Evolutionary conservation across 1,140 invertebrate species (phyloP).

Genomic region (Drosophila tani): DNA sequence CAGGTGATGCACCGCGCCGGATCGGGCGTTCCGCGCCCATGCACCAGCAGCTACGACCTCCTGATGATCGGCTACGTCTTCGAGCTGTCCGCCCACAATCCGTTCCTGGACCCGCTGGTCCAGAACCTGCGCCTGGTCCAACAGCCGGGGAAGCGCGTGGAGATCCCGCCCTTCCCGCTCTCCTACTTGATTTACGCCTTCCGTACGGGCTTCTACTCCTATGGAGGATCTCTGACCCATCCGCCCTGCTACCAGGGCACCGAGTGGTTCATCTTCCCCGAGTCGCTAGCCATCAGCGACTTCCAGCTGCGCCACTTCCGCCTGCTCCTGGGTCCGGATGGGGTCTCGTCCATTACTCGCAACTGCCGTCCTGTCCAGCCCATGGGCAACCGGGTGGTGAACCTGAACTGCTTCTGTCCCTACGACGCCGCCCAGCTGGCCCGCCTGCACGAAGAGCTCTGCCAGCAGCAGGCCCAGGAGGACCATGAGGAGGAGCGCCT

Average conservation of each 20-base stretch:
- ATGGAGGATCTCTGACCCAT: conserved; percentile 93
- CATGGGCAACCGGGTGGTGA: conserved; percentile 76
- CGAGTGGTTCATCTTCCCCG: conserved; percentile 93
- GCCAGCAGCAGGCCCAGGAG: conserved; percentile 33
- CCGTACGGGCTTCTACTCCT: conserved; percentile 88
- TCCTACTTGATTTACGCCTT: conserved; percentile 86
- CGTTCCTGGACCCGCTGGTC: conserved; percentile 86
- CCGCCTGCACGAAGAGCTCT: conserved; percentile 39
- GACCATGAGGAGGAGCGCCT: conserved; percentile 22
- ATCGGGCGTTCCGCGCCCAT: conserved; percentile 37
- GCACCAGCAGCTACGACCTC: conserved; percentile 74
- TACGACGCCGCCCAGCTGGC: conserved; percentile 56
- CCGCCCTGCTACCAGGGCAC: conserved; percentile 94
- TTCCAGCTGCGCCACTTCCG: conserved; percentile 85
- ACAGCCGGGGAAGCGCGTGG: conserved; percentile 74
- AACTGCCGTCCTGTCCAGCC: conserved; percentile 86
- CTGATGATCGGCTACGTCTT: conserved; percentile 78
- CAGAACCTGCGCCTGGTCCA: conserved; percentile 85
- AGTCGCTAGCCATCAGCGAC: conserved; percentile 89
- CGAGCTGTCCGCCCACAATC: conserved; percentile 85
- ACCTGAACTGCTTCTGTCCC: conserved; percentile 74
- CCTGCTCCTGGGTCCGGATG: conserved; percentile 83
- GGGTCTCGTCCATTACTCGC: conserved; percentile 75
- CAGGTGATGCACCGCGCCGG: conserved; percentile 85
- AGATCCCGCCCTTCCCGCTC: conserved; percentile 86